Conservation (phyloP, 2,888 invertebrate species). For the Neelides folsomi region DNA sequence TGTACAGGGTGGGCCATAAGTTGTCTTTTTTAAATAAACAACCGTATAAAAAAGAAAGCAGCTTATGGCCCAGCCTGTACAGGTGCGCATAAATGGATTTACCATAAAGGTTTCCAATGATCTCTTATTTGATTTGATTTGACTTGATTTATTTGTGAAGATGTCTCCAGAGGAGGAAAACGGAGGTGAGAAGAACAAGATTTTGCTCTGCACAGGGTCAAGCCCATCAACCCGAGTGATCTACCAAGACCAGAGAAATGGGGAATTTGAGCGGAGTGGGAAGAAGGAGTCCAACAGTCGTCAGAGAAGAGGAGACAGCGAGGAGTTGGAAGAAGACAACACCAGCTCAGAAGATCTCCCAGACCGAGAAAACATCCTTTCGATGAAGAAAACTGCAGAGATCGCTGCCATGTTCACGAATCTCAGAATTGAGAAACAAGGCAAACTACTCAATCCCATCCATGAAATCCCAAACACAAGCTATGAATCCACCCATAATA, state of each 20-base stretch:
- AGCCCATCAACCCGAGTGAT: conserved; percentile 24
- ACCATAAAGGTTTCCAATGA: too few species aligned
- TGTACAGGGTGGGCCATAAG: too few species aligned
- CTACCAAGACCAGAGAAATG: conserved; percentile 31
- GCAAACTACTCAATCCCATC: conserved; percentile 8
- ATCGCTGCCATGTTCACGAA: conserved; percentile 68
- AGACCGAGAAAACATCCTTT: conserved; percentile 49
- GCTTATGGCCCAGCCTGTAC: too few species aligned
- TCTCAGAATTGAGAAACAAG: conserved; percentile 3
- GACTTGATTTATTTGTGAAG: not conserved
- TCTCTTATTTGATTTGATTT: too few species aligned
- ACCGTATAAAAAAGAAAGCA: too few species aligned
- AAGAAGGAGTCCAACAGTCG: conserved; percentile 37
- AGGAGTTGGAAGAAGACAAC: conserved; percentile 36
- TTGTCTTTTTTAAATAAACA: too few species aligned
- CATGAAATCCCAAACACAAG: conserved; percentile 9
- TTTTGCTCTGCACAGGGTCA: conserved; percentile 30
- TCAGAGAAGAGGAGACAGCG: conserved; percentile 40
- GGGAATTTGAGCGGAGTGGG: conserved; percentile 36
- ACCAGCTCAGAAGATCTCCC: conserved; percentile 32
- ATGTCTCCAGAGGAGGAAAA: conserved; percentile 2
- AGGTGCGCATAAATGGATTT: too few species aligned
- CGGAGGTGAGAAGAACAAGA: conserved; percentile 18
- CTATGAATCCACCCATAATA: conserved; percentile 19
- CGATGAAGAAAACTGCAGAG: conserved; percentile 76